A percentile compares a stretch with the other conserved stretches of the same genome.
Evolutionary conservation across 2,888 invertebrate genomes (phyloP).

Genomic region (Choreutis nemorana): DNA sequence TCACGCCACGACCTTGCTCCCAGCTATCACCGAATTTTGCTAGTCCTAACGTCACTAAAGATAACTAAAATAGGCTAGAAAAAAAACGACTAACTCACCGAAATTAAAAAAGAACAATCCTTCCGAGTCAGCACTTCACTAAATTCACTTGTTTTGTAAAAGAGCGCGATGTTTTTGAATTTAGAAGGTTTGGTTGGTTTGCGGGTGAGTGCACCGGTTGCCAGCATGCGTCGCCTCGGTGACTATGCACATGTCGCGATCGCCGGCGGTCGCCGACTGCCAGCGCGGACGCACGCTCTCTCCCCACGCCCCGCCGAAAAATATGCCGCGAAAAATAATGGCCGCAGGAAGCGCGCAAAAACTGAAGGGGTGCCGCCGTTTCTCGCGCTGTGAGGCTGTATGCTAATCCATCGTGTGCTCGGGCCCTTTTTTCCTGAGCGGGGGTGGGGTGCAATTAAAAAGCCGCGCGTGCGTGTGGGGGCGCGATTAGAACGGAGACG

Average conservation of each 20-base stretch:
- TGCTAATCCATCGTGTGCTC: conserved; percentile 61
- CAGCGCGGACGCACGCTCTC: conserved; percentile 49
- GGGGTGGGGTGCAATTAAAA: conserved; percentile 61
- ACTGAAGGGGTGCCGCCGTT: conserved; percentile 54
- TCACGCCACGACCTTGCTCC: conserved; percentile 58
- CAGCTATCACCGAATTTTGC: conserved; percentile 57
- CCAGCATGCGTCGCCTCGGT: conserved; percentile 19
- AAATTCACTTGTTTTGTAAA: conserved; percentile 2
- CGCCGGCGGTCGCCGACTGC: conserved; percentile 58
- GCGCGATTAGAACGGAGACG: conserved; percentile 63
- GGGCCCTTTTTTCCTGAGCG: conserved; percentile 57
- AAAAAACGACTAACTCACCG: conserved; percentile 23
- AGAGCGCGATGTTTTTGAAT: conserved; percentile 9
- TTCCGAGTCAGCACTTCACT: conserved; percentile 4
- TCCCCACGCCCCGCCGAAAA: conserved; percentile 32
- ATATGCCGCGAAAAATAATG: conserved; percentile 52
- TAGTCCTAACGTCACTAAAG: conserved; percentile 45
- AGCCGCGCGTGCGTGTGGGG: conserved; percentile 64
- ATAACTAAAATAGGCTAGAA: conserved; percentile 32
- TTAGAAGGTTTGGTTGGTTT: conserved; percentile 16
- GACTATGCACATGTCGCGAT: conserved; percentile 41
- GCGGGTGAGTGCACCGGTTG: conserved; percentile 28
- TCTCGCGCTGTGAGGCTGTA: conserved; percentile 51
- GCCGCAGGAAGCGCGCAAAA: conserved; percentile 56
- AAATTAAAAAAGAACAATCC: conserved; percentile 11